These are phyloP conservation scores for Lasioglossum calceatum DNA, from an alignment of 2,888 invertebrate genomes.

Conservation along the genomic window DNA sequence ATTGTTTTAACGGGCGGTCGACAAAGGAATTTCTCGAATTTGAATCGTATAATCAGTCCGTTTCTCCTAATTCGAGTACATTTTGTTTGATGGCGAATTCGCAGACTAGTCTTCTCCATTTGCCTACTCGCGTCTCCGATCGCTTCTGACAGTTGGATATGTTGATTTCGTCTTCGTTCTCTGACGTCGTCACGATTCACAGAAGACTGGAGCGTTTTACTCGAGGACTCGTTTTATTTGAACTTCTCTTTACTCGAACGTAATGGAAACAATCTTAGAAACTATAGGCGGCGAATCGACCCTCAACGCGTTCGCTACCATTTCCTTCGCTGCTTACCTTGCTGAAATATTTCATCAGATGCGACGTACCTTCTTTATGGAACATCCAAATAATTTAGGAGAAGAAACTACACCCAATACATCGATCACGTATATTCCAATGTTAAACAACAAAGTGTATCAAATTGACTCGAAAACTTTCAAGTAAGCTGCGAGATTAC, in stretches of 20 bases:
- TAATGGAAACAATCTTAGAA: neutral
- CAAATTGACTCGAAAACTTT: neutral
- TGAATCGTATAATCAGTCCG: constrained; percentile 40
- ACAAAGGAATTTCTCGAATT: constrained; percentile 25
- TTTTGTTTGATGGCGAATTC: constrained; percentile 34
- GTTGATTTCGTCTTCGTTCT: constrained; percentile 57
- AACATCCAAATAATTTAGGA: neutral
- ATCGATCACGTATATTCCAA: neutral
- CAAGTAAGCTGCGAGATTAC: neutral
- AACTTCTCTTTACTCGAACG: neutral
- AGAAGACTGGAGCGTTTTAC: constrained; percentile 7
- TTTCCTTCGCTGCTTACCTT: neutral
- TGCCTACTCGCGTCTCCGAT: constrained; percentile 25
- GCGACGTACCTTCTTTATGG: neutral
- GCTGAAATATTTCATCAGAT: neutral
- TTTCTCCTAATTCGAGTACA: constrained; percentile 43
- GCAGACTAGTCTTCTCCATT: constrained; percentile 31
- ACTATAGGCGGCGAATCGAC: constrained; percentile 5
- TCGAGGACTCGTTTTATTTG: constrained; percentile 12
- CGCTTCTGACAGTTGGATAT: constrained; percentile 52
- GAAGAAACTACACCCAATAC: neutral
- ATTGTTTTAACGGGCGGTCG: constrained; percentile 42
- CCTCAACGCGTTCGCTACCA: neutral
- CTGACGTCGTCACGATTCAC: constrained; percentile 30
- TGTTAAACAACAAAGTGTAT: neutral